A percentile compares a stretch with the other conserved stretches of the same genome.
These are phyloP conservation scores for Tanytarsus gracilentus DNA, from an alignment of 2,888 invertebrate species.

Conservation along the genomic window DNA sequence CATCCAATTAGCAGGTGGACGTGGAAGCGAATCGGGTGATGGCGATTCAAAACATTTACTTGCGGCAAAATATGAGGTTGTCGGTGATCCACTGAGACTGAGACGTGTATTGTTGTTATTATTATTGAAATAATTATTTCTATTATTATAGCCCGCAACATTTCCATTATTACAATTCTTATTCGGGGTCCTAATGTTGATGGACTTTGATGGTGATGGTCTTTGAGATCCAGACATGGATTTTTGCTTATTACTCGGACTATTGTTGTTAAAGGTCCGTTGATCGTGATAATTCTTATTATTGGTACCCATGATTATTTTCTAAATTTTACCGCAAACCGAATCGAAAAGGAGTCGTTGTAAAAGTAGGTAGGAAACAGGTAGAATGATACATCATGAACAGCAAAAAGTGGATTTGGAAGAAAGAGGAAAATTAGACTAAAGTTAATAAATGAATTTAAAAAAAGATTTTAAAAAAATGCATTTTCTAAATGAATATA, in stretches of 20 bases:
- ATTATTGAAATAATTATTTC: not conserved
- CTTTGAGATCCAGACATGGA: constrained; percentile 10
- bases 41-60: constrained; percentile 78
- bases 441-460: too few species aligned
- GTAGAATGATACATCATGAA: not conserved
- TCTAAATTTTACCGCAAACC: not conserved
- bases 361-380: not conserved
- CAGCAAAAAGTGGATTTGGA: not conserved
- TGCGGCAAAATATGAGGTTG: constrained; percentile 51
- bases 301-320: constrained; percentile 19
- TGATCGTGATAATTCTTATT: constrained; percentile 2
- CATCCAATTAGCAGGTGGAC: constrained; percentile 73
- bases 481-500: too few species aligned
- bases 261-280: constrained; percentile 16
- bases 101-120: constrained; percentile 5
- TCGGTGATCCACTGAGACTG: constrained; percentile 32
- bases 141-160: not conserved
- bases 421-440: too few species aligned
- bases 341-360: not conserved
- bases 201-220: constrained; percentile 23
- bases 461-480: too few species aligned
- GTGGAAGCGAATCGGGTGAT: constrained; percentile 65
- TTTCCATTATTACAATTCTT: constrained; percentile 9
- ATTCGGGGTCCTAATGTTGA: constrained; percentile 17
- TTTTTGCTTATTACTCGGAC: constrained; percentile 24